Evolutionary conservation across 2,113 vertebrate species (phyloP).

Genomic region (Acrocephalus arundinaceus): DNA sequence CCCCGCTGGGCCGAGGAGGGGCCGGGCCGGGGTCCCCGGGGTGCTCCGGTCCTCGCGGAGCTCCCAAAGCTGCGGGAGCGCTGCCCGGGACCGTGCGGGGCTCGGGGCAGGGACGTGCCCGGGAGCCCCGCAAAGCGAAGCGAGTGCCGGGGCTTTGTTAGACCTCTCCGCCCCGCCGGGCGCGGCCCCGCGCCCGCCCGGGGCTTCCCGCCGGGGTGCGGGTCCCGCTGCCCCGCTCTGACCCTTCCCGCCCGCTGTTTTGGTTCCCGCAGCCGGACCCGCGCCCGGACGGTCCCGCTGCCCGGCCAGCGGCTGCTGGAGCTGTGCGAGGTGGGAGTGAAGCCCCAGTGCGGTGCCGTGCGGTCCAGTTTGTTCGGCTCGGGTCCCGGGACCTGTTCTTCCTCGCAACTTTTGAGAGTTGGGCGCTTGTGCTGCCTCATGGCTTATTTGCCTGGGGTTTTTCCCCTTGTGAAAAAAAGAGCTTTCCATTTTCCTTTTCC

Average conservation of each 20-base stretch:
- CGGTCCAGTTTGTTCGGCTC: background rate
- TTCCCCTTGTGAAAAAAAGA: background rate
- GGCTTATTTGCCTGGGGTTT: background rate
- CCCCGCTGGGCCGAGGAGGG: background rate
- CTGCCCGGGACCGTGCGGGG: background rate
- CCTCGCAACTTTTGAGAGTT: background rate
- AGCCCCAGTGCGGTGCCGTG: rapidly evolving
- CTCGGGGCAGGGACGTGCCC: background rate
- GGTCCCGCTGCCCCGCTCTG: background rate
- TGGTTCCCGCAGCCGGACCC: background rate
- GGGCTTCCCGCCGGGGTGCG: background rate
- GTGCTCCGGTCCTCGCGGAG: background rate
- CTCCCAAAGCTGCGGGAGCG: background rate
- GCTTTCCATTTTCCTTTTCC: background rate
- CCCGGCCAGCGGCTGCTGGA: background rate
- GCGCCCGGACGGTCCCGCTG: background rate
- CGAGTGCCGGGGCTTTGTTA: background rate
- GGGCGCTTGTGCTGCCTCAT: rapidly evolving
- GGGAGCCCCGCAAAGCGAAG: background rate
- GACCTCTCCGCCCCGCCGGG: background rate
- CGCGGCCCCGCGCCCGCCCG: too few relatives aligned
- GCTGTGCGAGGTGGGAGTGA: background rate
- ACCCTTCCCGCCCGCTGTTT: background rate
- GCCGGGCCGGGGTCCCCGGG: background rate
- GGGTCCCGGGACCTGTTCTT: rapidly evolving